Percentiles rank a stretch among this genome's conserved stretches.
phyloP scores from a whole-genome alignment of 2,888 invertebrate species.

The Eupithecia insigniata region DNA sequence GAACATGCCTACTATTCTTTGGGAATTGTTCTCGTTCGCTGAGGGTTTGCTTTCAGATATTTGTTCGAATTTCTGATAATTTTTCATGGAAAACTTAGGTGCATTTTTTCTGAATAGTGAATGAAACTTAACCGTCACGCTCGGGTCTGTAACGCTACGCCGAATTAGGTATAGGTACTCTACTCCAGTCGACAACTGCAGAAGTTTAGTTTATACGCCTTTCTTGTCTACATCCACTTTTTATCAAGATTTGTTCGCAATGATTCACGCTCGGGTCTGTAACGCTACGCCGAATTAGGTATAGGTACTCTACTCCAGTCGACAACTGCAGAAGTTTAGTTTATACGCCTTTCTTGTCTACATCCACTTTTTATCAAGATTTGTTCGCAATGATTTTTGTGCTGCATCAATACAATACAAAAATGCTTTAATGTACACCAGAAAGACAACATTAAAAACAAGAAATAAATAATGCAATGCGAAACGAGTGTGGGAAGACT shows the following conservation, averaged over 20 bases:
- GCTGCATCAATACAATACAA: no score
- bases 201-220: neutral
- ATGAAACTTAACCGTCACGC: neutral
- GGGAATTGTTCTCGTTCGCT: neutral
- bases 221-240: neutral
- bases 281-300: neutral
- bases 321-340: neutral
- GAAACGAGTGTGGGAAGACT: no score
- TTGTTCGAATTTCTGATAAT: neutral
- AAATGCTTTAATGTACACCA: no score
- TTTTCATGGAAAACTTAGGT: neutral
- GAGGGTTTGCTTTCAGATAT: neutral
- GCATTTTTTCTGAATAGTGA: no score
- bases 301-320: neutral
- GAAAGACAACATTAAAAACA: no score
- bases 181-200: neutral
- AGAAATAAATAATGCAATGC: no score
- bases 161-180: neutral
- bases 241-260: no score
- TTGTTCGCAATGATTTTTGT: no score
- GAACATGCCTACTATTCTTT: neutral
- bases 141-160: neutral
- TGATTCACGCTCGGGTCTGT: no score
- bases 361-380: no score
- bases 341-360: no score